phyloP scores from a whole-genome alignment of 2,113 vertebrate genomes.

The Pachyramphus minor region DNA sequence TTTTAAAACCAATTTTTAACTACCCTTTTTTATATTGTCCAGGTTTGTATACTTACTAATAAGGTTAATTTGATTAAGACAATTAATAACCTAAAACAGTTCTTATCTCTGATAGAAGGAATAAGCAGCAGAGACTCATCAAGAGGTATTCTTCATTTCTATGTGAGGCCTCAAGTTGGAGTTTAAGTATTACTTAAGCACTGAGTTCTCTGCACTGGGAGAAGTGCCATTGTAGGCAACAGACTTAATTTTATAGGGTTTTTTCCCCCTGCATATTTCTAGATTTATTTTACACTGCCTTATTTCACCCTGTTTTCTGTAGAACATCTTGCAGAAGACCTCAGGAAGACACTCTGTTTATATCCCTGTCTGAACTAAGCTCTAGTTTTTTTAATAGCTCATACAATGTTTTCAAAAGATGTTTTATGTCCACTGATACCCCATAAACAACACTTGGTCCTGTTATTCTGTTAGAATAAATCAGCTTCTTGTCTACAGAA shows the following conservation, averaged over 20 bases:
- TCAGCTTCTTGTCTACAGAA: neutral
- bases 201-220: neutral
- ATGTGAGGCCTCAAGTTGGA: neutral
- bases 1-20: neutral
- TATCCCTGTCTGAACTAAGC: neutral
- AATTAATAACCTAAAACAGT: neutral
- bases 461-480: neutral
- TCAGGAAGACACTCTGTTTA: neutral
- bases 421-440: neutral
- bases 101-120: neutral
- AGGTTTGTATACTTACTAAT: neutral
- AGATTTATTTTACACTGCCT: accelerated
- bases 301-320: neutral
- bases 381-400: neutral
- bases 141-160: neutral
- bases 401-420: neutral
- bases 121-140: neutral
- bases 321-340: neutral
- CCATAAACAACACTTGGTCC: neutral
- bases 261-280: neutral
- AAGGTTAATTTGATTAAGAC: neutral
- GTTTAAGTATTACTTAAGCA: neutral
- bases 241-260: neutral
- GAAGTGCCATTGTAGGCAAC: neutral
- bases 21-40: neutral